Evolutionary conservation across 1,140 invertebrate species (phyloP), one percentile per base, ranked within the genome.

Genomic region (Physella acuta): DNA sequence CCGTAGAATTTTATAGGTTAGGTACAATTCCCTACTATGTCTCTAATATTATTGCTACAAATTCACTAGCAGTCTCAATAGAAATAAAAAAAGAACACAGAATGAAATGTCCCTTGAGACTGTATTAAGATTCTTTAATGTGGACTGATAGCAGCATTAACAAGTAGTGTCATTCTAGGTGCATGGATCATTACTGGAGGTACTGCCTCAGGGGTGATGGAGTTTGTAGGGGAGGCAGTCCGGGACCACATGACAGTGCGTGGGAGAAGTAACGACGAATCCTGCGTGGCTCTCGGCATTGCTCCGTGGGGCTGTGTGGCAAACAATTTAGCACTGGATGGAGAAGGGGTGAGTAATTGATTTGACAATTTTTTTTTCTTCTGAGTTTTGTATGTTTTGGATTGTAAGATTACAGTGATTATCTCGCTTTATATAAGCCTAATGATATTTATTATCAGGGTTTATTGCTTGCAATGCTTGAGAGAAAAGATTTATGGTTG

Each of bases 101-200:
- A n/a, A n/a, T n/a, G n/a, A n/a, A n/a, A n/a, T n/a, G n/a, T n/a
- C n/a, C n/a, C n/a, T n/a, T n/a, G n/a, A n/a, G n/a, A n/a, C n/a
- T n/a, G n/a, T n/a, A n/a, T 44, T 44, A 44, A 20, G 28, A 8
- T 33, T 60, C 58, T 34, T 60, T 30, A 24, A 24, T 55, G 20
- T 14, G 53, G 20, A 55, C 20, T 55, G 8, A 24, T 49, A 14
- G 44, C n/a, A 49, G 11, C 44, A 49, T 14, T 49, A n/a, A 49
- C 44, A 11, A 49, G 44, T n/a, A 55, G 24, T 55, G 53, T 55
- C 5, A 14, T 58, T 61, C 17, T 63, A 81, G 80, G 76, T 67
- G 79, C 79, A 24, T 81, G 80, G 80, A 78, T 81, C 39, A 67
- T 81, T 8, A 78, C 80, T 16, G 78, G 77, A 31, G 80, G 80